Evolutionary conservation across 2,888 invertebrate genomes (phyloP).

Genomic region (Notodonta ziczac): DNA sequence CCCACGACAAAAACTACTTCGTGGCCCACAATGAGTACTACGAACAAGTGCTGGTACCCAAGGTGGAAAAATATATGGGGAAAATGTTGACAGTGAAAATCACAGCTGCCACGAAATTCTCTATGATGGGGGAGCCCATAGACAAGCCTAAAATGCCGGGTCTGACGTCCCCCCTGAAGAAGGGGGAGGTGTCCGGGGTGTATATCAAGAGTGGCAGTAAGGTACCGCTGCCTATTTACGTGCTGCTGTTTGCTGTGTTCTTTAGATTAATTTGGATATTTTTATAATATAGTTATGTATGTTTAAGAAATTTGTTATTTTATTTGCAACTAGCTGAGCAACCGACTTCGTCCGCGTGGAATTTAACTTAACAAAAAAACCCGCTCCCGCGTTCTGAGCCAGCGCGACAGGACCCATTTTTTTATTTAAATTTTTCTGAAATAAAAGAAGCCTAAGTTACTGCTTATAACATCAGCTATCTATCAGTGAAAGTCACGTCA

Average conservation of each 20-base stretch:
- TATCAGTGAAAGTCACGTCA: no score
- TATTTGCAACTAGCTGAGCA: slow-evolving; percentile 19
- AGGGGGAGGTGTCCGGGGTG: slow-evolving; percentile 84
- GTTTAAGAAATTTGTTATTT: slow-evolving; percentile 32
- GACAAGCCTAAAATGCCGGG: slow-evolving; percentile 83
- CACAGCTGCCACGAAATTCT: slow-evolving; percentile 88
- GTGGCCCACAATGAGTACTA: slow-evolving; percentile 98
- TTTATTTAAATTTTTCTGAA: no score
- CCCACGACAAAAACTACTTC: slow-evolving; percentile 94
- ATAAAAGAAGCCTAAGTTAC: no score
- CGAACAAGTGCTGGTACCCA: slow-evolving; percentile 94
- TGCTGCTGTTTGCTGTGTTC: slow-evolving; percentile 69
- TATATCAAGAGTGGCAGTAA: slow-evolving; percentile 41
- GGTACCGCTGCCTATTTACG: slow-evolving; percentile 61
- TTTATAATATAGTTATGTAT: slow-evolving; percentile 53
- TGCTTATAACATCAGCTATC: no score
- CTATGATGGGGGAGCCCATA: slow-evolving; percentile 89
- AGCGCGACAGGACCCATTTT: no score
- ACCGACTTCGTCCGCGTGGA: no score
- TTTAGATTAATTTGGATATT: slow-evolving; percentile 73
- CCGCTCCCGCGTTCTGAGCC: no score
- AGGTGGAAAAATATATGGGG: slow-evolving; percentile 91
- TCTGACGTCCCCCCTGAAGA: slow-evolving; percentile 79
- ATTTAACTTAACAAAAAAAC: no score
- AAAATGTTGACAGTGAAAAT: slow-evolving; percentile 92